Percentiles rank a stretch among this genome's conserved stretches.
Evolutionary conservation across 2,113 vertebrate species (phyloP).

Genomic region (Aphyosemion australe): DNA sequence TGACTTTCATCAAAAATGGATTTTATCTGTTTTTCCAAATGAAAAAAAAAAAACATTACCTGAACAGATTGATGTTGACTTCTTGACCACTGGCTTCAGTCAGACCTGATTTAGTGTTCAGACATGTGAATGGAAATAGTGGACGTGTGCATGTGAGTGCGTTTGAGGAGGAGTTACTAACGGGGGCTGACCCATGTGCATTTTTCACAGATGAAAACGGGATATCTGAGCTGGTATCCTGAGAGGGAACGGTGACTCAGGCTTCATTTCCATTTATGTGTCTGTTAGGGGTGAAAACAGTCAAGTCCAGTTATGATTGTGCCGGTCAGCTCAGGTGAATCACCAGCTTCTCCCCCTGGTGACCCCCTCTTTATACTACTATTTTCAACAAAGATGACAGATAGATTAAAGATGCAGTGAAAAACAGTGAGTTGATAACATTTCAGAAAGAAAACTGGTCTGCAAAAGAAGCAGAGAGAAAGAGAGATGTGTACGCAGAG

Average conservation of each 20-base stretch:
- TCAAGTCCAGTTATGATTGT: neutral
- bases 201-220: slow-evolving; percentile 35
- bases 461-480: slow-evolving; percentile 1
- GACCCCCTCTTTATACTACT: neutral
- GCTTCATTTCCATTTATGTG: slow-evolving; percentile 21
- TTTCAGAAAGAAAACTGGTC: slow-evolving; percentile 4
- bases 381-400: neutral
- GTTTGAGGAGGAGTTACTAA: neutral
- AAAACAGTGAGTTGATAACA: neutral
- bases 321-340: slow-evolving; percentile 26
- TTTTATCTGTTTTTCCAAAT: too few species aligned
- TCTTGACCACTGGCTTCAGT: slow-evolving; percentile 41
- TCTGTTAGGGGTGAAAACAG: slow-evolving; percentile 1
- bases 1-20: too few species aligned
- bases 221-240: slow-evolving; percentile 21
- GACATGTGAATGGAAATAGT: slow-evolving; percentile 30
- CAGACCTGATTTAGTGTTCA: slow-evolving; percentile 61
- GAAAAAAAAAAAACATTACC: too few species aligned
- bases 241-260: slow-evolving; percentile 25
- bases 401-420: neutral
- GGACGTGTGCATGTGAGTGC: neutral
- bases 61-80: neutral
- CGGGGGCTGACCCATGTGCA: slow-evolving; percentile 22
- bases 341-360: neutral
- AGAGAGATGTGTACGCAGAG: slow-evolving; percentile 18